Conservation (phyloP, 2,888 invertebrate genomes). For the Pherbina coryleti region DNA sequence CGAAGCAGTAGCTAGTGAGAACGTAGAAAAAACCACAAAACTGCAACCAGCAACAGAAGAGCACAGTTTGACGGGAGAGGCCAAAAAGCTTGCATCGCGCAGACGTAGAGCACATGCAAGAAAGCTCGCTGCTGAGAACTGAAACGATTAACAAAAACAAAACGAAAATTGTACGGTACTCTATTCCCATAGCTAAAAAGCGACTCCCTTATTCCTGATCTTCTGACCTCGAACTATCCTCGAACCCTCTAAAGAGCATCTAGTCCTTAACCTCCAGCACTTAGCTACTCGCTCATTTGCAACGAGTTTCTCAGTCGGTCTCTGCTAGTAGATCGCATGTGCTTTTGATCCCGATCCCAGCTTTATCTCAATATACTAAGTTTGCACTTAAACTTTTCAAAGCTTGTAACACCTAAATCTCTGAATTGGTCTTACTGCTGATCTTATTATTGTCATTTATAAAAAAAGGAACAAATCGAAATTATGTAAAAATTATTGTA, state of each 20-base stretch:
- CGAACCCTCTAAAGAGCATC: background rate
- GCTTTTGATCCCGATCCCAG: slow-evolving; percentile 4
- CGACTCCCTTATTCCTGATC: slow-evolving; percentile 40
- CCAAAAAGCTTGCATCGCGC: slow-evolving; percentile 35
- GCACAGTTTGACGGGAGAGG: slow-evolving; percentile 38
- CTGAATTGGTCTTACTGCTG: no score
- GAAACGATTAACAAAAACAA: background rate
- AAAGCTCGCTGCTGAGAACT: background rate
- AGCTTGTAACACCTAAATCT: background rate
- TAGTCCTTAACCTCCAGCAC: no score
- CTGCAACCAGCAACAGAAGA: slow-evolving; percentile 34
- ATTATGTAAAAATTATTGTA: slow-evolving; percentile 25
- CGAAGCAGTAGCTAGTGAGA: slow-evolving; percentile 16
- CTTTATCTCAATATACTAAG: background rate
- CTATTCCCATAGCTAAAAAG: slow-evolving; percentile 31
- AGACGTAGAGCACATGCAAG: slow-evolving; percentile 13
- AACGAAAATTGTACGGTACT: slow-evolving; percentile 4
- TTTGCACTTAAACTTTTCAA: slow-evolving; percentile 1
- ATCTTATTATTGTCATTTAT: background rate
- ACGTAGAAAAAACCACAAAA: slow-evolving; percentile 23
- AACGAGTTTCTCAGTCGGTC: background rate
- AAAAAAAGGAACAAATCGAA: background rate
- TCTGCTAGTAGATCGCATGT: background rate
- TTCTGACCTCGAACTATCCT: slow-evolving; percentile 42
- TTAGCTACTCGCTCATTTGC: background rate